Evolutionary conservation across 1,140 invertebrate genomes (phyloP).

Genomic region (Atopsyche davidsoni): DNA sequence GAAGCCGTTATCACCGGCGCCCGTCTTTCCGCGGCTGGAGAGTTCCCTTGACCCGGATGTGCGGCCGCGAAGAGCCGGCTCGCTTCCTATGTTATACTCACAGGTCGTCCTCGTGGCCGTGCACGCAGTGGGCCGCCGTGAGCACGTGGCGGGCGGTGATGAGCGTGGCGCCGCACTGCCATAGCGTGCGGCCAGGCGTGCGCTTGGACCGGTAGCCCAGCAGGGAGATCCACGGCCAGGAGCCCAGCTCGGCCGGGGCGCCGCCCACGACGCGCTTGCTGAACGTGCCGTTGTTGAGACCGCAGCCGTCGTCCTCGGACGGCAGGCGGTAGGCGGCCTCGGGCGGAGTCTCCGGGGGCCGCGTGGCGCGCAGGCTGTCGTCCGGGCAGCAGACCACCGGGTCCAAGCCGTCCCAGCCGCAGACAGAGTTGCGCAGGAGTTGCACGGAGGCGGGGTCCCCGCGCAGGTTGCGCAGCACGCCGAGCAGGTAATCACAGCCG

Average conservation of each 20-base stretch:
- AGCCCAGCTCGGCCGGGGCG: conserved; percentile 29
- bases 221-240: conserved; percentile 67
- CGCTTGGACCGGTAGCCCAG: conserved; percentile 55
- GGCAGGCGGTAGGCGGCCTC: conserved; percentile 11
- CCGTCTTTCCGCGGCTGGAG: too few species aligned
- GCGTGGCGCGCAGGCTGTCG: background rate
- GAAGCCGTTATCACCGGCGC: too few species aligned
- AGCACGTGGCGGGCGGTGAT: conserved; percentile 66
- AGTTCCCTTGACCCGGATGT: too few species aligned
- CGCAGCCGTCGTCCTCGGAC: conserved; percentile 25
- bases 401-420: conserved; percentile 23
- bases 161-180: conserved; percentile 77
- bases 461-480: conserved; percentile 16
- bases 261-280: conserved; percentile 23
- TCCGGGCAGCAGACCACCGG: conserved; percentile 29
- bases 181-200: conserved; percentile 45
- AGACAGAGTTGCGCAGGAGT: conserved; percentile 22
- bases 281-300: conserved; percentile 24
- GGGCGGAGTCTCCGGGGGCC: background rate
- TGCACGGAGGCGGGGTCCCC: conserved; percentile 10
- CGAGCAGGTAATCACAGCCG: conserved; percentile 17
- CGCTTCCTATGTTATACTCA: conserved; percentile 35
- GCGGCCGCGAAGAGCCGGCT: too few species aligned
- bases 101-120: conserved; percentile 47
- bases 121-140: conserved; percentile 80